Conservation (phyloP, 2,113 vertebrate species). For the Lophotis ruficrista region DNA sequence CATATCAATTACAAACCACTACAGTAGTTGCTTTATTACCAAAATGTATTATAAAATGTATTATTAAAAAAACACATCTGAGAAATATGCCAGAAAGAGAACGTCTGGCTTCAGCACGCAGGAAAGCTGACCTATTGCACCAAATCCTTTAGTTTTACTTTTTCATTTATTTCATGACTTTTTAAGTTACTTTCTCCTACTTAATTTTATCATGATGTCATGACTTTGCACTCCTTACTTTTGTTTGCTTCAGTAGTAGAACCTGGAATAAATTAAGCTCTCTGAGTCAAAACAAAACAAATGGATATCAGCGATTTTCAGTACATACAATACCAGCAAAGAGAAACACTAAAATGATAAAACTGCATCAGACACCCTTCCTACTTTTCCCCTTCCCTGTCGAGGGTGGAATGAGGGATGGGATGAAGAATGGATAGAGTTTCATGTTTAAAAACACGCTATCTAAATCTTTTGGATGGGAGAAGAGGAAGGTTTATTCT, state of each 20-base stretch:
- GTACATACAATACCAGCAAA: not conserved
- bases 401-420: not conserved
- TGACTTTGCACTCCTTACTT: not conserved
- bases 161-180: not conserved
- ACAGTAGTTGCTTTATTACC: not conserved
- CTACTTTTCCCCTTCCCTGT: not conserved
- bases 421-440: not conserved
- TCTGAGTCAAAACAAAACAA: slow-evolving; percentile 34
- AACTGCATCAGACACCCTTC: slow-evolving; percentile 13
- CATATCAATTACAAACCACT: not conserved
- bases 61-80: not conserved
- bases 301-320: not conserved
- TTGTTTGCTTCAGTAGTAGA: slow-evolving; percentile 4
- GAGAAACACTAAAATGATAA: slow-evolving; percentile 39
- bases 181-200: not conserved
- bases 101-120: not conserved
- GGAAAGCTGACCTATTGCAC: not conserved
- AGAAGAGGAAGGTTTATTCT: not conserved
- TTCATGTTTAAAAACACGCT: not conserved
- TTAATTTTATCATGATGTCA: not conserved
- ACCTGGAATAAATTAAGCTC: slow-evolving; percentile 30
- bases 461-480: not conserved
- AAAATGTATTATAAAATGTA: not conserved
- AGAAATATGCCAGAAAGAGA: not conserved
- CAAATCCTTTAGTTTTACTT: not conserved